Evolutionary conservation across 2,888 invertebrate genomes (phyloP), one percentile per base, ranked within the genome.

Genomic region (Graphium colonna): DNA sequence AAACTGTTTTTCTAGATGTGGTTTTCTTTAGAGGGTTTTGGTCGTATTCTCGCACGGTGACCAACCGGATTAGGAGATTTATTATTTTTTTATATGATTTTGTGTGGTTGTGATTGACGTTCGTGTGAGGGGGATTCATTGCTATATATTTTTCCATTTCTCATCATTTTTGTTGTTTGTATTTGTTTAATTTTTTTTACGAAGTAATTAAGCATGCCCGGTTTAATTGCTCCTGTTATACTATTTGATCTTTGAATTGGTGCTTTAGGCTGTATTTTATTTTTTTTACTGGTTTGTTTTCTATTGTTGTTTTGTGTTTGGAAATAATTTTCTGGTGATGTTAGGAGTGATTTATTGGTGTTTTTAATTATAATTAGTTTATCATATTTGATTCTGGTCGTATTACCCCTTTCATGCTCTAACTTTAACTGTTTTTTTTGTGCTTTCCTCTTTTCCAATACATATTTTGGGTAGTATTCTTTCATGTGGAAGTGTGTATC

Each of bases 331-430:
- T 58, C 50, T 8, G 57, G 58, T 9, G 62, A 59, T 4, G 43
- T 47, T 12, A 54, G 46, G 8, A 59, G 51, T 17, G 12, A 55
- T 48, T 60, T 62, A 21, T 4, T 52, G 18, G 51, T 44, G n/a
- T 48, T 21, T 48, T 36, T 42, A 39, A 31, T 12, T 48, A 58
- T 51, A 1, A 59, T 44, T 12, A 61, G 47, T 55, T 60, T 61
- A 28, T 61, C 63, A 31, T 61, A 63, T 57, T 58, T 63, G 9
- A 63, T 55, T 53, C 28, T 45, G 3, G 51, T 61, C n/a, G n/a
- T n/a, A n/a, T n/a, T n/a, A n/a, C n/a, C n/a, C n/a, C n/a, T n/a
- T n/a, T n/a, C n/a, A n/a, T n/a, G n/a, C n/a, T n/a, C n/a, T n/a
- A n/a, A n/a, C n/a, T n/a, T n/a, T n/a, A n/a, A n/a, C n/a, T n/a